These are phyloP conservation scores for Aethina tumida DNA, from an alignment of 1,140 invertebrate genomes.

Conservation along the genomic window DNA sequence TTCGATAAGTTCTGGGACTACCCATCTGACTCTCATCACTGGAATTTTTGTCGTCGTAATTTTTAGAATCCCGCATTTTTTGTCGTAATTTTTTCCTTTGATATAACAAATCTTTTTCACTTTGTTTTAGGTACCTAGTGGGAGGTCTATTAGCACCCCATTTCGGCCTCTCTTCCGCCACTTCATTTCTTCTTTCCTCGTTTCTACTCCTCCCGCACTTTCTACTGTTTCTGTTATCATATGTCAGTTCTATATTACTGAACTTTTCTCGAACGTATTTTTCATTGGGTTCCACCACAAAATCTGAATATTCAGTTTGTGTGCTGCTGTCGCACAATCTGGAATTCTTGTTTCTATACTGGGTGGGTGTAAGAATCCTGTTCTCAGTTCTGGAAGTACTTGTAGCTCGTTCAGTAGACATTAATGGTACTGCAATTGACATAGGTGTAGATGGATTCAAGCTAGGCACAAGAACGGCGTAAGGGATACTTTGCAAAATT, in stretches of 20 bases:
- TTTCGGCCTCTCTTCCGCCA: constrained; percentile 49
- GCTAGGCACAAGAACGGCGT: constrained; percentile 46
- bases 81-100: constrained; percentile 52
- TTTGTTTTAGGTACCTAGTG: constrained; percentile 64
- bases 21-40: constrained; percentile 48
- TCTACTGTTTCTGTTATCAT: constrained; percentile 32
- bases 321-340: constrained; percentile 52
- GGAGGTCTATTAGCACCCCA: constrained; percentile 59
- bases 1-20: constrained; percentile 34
- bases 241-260: constrained; percentile 26
- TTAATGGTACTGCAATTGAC: constrained; percentile 19
- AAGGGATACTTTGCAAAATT: constrained; percentile 36
- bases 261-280: constrained; percentile 31
- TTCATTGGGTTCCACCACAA: constrained; percentile 20
- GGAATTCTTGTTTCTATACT: constrained; percentile 40
- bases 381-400: constrained; percentile 33
- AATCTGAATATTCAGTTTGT: constrained; percentile 41
- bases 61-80: constrained; percentile 39
- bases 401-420: constrained; percentile 14
- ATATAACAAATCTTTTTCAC: constrained; percentile 65
- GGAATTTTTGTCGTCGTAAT: constrained; percentile 38
- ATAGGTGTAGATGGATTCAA: constrained; percentile 22
- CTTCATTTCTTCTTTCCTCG: constrained; percentile 44
- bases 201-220: constrained; percentile 42
- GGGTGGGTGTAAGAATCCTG: constrained; percentile 50